Evolutionary conservation across 2,888 invertebrate species (phyloP).

Genomic region (Neria commutata): DNA sequence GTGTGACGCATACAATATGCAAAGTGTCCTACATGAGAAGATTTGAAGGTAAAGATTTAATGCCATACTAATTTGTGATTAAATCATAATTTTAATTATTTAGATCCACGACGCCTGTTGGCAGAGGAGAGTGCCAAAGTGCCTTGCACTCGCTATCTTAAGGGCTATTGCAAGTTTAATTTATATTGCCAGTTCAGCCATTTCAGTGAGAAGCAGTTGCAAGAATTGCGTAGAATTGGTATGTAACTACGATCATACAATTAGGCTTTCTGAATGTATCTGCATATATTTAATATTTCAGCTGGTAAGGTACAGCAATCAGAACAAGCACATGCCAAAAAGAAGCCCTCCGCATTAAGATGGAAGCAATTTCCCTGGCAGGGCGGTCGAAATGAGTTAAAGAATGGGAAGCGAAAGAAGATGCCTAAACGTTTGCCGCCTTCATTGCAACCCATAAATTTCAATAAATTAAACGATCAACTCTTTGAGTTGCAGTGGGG

Average conservation of each 20-base stretch:
- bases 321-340: neutral
- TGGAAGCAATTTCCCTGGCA: neutral
- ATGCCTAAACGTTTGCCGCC: slow-evolving; percentile 29
- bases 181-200: slow-evolving; percentile 53
- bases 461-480: slow-evolving; percentile 28
- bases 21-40: slow-evolving; percentile 47
- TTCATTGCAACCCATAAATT: slow-evolving; percentile 38
- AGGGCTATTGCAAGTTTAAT: slow-evolving; percentile 52
- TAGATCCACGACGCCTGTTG: slow-evolving; percentile 45
- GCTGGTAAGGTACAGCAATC: slow-evolving; percentile 1
- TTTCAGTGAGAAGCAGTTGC: slow-evolving; percentile 44
- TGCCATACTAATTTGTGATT: neutral
- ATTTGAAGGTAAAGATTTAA: slow-evolving; percentile 37
- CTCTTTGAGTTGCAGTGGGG: slow-evolving; percentile 34
- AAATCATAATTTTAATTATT: neutral
- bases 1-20: slow-evolving; percentile 52
- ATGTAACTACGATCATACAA: neutral
- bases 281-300: neutral
- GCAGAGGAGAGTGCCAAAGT: slow-evolving; percentile 39
- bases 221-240: slow-evolving; percentile 46
- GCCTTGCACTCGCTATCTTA: slow-evolving; percentile 45
- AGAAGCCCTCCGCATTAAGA: no score
- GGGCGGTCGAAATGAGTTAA: no score
- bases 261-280: neutral
- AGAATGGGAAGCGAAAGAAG: slow-evolving; percentile 8